Evolutionary conservation across 1,140 invertebrate species (phyloP), one percentile per base, ranked within the genome.

Genomic region (Calliopsis andreniformis): DNA sequence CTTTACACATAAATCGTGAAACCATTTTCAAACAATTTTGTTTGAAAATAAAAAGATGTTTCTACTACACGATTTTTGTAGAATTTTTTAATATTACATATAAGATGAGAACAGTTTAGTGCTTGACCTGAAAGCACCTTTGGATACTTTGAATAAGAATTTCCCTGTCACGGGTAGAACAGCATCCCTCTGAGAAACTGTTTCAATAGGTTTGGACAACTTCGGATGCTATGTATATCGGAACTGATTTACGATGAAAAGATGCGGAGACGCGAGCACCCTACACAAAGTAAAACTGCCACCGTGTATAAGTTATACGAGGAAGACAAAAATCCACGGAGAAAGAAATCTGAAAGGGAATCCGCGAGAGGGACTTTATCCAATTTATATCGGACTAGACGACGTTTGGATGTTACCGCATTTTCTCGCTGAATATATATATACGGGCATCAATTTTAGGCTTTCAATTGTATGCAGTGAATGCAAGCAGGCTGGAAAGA

Each of bases 351-450:
- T 30, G 28, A 55, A 43, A 55, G 39, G n/a, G 28, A 42, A 73
- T 66, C 39, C 35, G 14, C 47, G 10, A 23, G n/a, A 25, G 58
- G 14, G 25, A 66, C 43, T 66, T 73, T 43, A 73, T 73, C 47
- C 61, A 53, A 66, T 73, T 66, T 73, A 55, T 73, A 64, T 72
- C 25, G 47, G 35, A 4, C 14, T 25, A 30, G n/a, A 53, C 14
- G 45, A 53, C 47, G 28, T 64, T 72, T 53, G 59, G 47, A 64
- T 32, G 35, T 62, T 53, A 66, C 25, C 25, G 66, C 47, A 32
- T 64, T 66, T 71, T 51, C 56, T 47, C 56, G 16, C 3, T 2
- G 28, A 43, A 43, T 45, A 42, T 23, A 47, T 10, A 12, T 20
- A 39, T 25, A 20, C 23, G 43, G 45, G 28, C 47, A 28, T 63